Evolutionary conservation across 1,140 invertebrate species (phyloP), one percentile per base, ranked within the genome.

Genomic region (Bombus soroeensis): DNA sequence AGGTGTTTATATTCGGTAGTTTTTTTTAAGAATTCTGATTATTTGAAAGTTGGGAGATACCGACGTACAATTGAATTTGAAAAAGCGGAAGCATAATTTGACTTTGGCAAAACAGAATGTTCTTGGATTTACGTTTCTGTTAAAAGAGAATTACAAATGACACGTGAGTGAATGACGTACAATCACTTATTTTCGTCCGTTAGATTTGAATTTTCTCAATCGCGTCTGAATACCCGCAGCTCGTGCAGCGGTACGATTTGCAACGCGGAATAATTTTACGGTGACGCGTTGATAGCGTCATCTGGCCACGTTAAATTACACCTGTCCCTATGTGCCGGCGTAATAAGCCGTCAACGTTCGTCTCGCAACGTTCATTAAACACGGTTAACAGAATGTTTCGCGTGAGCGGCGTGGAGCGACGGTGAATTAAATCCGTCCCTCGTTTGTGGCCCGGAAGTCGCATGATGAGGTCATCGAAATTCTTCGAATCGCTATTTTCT

Each of bases 281-380:
- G 37, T 18, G 28, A 47, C 53, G 68, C 41, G 68, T 81, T 32
- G 80, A 81, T 72, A 72, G 34, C 53, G 37, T 37, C 22, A 22
- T 47, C 47, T 37, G 28, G n/a, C 53, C 22, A 39, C n/a, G 43
- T 83, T 68, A 68, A 68, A 68, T 68, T 68, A 53, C 72, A 83
- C 25, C 57, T 66, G 71, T 37, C 57, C 25, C 71, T 39, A 22
- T 47, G 32, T 64, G 57, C 25, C 57, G 10, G 41, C 41, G 59
- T 83, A 83, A 83, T 66, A 83, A 83, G 59, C 72, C 72, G 81
- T 83, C 72, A 39, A 66, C 72, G 72, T 64, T 83, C 72, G 57
- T 66, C 72, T 32, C 81, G 41, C 8, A 73, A 28, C 43, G 62
- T 83, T 83, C 71, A 53, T 83, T 77, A 83, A 83, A 77, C 37